phyloP scores from a whole-genome alignment of 1,140 invertebrate species.

The Magallana angulata region DNA sequence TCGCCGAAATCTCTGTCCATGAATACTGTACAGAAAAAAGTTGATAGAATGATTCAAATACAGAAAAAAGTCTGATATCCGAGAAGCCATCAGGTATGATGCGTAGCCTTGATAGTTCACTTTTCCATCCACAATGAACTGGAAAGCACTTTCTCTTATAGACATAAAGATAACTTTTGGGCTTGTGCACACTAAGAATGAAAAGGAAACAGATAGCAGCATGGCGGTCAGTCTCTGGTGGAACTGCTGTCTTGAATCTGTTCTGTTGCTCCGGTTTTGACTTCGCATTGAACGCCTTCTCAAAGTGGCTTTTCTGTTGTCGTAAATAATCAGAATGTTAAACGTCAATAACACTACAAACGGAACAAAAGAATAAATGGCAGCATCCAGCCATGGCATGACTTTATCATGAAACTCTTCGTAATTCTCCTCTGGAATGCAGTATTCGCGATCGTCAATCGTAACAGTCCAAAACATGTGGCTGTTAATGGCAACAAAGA shows the following conservation, averaged over 20 bases:
- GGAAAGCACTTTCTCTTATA: conserved; percentile 60
- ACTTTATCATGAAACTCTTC: conserved; percentile 59
- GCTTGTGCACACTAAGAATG: conserved; percentile 66
- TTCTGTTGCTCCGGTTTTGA: background rate
- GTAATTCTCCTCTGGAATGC: conserved; percentile 52
- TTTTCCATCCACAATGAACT: conserved; percentile 49
- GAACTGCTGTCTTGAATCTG: conserved; percentile 38
- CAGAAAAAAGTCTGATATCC: conserved; percentile 63
- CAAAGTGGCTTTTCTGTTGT: conserved; percentile 60
- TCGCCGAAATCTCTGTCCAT: conserved; percentile 69
- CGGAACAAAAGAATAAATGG: conserved; percentile 72
- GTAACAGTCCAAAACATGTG: conserved; percentile 66
- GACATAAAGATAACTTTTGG: conserved; percentile 66
- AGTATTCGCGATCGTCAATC: conserved; percentile 45
- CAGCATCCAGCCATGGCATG: conserved; percentile 73
- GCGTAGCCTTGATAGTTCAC: conserved; percentile 60
- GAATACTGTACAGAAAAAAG: conserved; percentile 74
- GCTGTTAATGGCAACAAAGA: conserved; percentile 60
- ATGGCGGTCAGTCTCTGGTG: conserved; percentile 65
- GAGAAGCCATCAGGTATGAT: conserved; percentile 58
- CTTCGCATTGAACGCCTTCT: conserved; percentile 47
- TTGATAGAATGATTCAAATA: conserved; percentile 74
- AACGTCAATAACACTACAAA: conserved; percentile 69
- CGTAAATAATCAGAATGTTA: conserved; percentile 71
- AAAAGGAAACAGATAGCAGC: conserved; percentile 66